Conservation (phyloP, 2,888 invertebrate species). For the Cephus pulcher region DNA sequence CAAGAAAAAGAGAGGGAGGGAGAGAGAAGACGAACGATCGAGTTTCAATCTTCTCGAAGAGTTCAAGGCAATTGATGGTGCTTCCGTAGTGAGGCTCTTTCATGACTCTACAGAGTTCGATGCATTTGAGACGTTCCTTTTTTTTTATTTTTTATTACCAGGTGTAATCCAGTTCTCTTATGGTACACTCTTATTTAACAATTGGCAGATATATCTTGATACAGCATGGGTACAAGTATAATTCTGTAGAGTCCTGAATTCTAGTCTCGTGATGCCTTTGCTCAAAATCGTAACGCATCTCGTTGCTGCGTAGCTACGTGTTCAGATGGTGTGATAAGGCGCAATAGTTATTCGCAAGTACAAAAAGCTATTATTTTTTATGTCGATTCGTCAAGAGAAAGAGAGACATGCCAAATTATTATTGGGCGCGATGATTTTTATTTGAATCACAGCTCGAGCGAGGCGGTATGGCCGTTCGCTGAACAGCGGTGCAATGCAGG, state of each 20-base stretch:
- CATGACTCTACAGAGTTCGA: neutral
- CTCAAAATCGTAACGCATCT: neutral
- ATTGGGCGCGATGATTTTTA: slow-evolving; percentile 5
- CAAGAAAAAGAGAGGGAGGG: neutral
- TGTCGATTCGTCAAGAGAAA: neutral
- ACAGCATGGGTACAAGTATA: neutral
- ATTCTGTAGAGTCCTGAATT: neutral
- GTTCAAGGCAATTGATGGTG: neutral
- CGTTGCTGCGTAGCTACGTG: neutral
- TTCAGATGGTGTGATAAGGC: slow-evolving; percentile 11
- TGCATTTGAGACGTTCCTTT: neutral
- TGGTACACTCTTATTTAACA: neutral
- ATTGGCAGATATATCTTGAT: neutral
- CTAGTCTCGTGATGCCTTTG: neutral
- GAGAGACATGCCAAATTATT: slow-evolving; percentile 13
- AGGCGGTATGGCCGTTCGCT: slow-evolving; percentile 18
- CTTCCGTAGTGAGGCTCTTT: neutral
- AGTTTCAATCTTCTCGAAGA: neutral
- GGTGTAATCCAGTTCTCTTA: neutral
- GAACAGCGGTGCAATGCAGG: slow-evolving; percentile 23
- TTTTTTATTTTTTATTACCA: neutral
- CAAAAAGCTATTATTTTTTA: slow-evolving; percentile 38
- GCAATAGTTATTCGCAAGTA: slow-evolving; percentile 39
- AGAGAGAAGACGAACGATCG: neutral
- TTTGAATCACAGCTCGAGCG: slow-evolving; percentile 17